These are phyloP conservation scores for Volucella zonaria DNA, from an alignment of 2,888 invertebrate species.

Conservation along the genomic window DNA sequence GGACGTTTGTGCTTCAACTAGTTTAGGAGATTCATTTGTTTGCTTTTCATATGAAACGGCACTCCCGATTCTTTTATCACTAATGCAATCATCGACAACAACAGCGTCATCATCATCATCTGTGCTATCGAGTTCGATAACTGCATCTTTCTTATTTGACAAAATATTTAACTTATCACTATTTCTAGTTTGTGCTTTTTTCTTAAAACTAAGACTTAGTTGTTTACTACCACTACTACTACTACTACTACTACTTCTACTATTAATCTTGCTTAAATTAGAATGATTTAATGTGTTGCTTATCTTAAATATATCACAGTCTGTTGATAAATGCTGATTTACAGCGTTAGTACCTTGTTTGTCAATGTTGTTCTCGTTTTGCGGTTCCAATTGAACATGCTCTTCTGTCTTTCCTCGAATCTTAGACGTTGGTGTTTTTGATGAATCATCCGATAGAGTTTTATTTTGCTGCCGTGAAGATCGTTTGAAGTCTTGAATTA, in stretches of 20 bases:
- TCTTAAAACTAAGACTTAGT: conserved; percentile 54
- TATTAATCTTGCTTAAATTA: conserved; percentile 37
- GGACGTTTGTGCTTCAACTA: not conserved
- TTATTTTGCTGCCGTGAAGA: conserved; percentile 19
- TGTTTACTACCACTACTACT: conserved; percentile 8
- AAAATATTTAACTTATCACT: conserved; percentile 30
- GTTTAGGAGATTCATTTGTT: conserved; percentile 9
- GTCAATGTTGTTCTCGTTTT: conserved; percentile 9
- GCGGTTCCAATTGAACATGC: not conserved
- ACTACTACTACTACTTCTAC: not conserved
- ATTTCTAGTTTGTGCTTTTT: conserved; percentile 43
- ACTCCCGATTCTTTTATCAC: not conserved
- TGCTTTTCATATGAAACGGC: conserved; percentile 1
- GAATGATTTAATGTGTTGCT: conserved; percentile 38
- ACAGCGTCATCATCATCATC: conserved; percentile 15
- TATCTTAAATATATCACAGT: conserved; percentile 65
- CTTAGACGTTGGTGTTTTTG: not conserved
- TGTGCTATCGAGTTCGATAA: conserved; percentile 35
- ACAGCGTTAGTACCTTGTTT: conserved; percentile 63
- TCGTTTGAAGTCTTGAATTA: conserved; percentile 27
- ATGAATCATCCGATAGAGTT: conserved; percentile 1
- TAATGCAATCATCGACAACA: not conserved
- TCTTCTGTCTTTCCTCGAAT: not conserved
- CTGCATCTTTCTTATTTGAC: not conserved
- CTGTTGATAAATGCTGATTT: conserved; percentile 60